phyloP scores from a whole-genome alignment of 2,797 vertebrate genomes.

The Acestrorhynchus altus region DNA sequence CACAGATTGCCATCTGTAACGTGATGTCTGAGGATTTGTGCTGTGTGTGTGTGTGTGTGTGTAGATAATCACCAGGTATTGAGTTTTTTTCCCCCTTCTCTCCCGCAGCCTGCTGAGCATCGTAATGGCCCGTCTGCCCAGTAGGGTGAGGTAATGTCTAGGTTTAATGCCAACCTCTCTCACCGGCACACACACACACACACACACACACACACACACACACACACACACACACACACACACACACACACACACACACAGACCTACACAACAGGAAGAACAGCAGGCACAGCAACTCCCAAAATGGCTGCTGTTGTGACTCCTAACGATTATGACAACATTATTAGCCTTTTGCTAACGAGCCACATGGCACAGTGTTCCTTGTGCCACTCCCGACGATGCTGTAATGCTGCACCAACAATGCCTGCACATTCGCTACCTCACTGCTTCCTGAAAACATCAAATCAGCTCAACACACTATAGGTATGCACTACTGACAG shows the following conservation, averaged over 20 bases:
- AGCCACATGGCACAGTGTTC: constrained; percentile 48
- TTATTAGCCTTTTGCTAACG: constrained; percentile 58
- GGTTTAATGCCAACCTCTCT: constrained; percentile 96
- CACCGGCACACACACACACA: constrained; percentile 87
- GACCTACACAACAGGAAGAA: constrained; percentile 58
- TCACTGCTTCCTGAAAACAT: constrained; percentile 3
- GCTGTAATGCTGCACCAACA: constrained; percentile 2
- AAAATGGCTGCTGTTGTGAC: constrained; percentile 62
- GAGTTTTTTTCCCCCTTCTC: constrained; percentile 83
- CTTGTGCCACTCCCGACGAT: not conserved
- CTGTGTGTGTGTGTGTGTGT: constrained; percentile 52
- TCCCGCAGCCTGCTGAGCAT: constrained; percentile 91
- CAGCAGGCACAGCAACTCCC: constrained; percentile 55
- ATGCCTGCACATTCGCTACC: not conserved
- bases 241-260: constrained; percentile 58
- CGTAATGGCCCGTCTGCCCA: constrained; percentile 95
- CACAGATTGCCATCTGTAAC: constrained; percentile 59
- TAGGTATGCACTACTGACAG: no score
- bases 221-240: constrained; percentile 62
- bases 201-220: constrained; percentile 43
- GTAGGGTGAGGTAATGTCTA: constrained; percentile 99
- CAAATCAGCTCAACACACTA: not conserved
- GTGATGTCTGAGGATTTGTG: constrained; percentile 55
- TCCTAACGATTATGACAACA: constrained; percentile 59
- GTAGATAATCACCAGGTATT: constrained; percentile 93